Evolutionary conservation across 2,113 vertebrate species (phyloP).

Genomic region (Perca flavescens): DNA sequence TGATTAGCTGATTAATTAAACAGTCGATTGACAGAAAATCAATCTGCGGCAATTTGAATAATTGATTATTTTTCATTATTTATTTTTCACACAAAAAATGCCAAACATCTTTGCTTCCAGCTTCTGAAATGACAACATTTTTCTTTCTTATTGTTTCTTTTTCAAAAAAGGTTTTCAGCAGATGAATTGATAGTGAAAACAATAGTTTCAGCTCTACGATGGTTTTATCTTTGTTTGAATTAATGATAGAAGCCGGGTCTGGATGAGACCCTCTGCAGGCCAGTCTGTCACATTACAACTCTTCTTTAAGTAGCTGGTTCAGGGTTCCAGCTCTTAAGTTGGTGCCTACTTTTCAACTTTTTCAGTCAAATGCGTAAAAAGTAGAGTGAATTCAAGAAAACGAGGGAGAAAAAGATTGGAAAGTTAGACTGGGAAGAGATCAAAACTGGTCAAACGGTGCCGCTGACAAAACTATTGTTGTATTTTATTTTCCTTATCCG

Average conservation of each 20-base stretch:
- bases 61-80: background rate
- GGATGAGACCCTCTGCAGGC: conserved; percentile 61
- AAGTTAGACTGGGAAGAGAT: background rate
- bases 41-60: background rate
- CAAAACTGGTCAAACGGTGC: background rate
- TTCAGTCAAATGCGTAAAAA: conserved; percentile 48
- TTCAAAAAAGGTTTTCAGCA: background rate
- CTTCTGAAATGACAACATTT: background rate
- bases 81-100: background rate
- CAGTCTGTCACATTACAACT: conserved; percentile 59
- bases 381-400: background rate
- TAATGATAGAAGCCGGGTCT: background rate
- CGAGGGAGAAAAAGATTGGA: background rate
- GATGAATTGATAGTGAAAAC: background rate
- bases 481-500: conserved; percentile 1
- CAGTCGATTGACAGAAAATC: background rate
- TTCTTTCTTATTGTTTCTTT: background rate
- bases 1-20: background rate
- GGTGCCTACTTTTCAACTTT: conserved; percentile 29
- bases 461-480: background rate
- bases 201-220: background rate
- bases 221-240: background rate
- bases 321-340: background rate
- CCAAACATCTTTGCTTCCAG: background rate
- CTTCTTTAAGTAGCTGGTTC: conserved; percentile 14